Evolutionary conservation across 2,888 invertebrate species (phyloP), one percentile per base, ranked within the genome.

Genomic region (Aquatica leii): DNA sequence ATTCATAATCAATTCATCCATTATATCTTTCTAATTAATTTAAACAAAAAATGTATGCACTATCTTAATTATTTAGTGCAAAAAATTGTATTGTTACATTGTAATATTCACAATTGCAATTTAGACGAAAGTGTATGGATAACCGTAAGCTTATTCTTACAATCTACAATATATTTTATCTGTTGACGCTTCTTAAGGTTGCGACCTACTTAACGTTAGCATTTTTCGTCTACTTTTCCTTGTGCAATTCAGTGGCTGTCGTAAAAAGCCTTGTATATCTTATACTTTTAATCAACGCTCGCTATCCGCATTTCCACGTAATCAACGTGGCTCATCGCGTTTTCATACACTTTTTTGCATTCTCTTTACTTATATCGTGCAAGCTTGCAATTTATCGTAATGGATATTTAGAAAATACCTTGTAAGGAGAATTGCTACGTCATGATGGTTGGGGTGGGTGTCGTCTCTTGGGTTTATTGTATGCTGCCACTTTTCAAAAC

Each of bases 401-500:
- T 67, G 61, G 59, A 62, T 59, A 61, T 61, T 65, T 58, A 54
- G 55, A 63, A 62, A 61, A 57, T 76, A 86, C 85, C 83, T 85
- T 15, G 86, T 86, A 17, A 87, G 75, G 18, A 86, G 80, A 61
- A 87, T 74, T 14, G 86, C 86, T 5, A 85, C 82, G 73, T 87
- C 87, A 74, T 87, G 87, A 71, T 86, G 86, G 72, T 85, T 85
- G 5, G 86, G 85, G 71, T 86, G 84, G 12, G 77, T 75, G 68
- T 86, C 86, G 62, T 83, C 82, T 37, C 79, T 79, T 1, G 85
- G 84, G 73, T 86, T 86, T 54, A 85, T 80, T 59, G 72, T 76
- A 55, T 81, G 76, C 71, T 87, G 86, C 86, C 86, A 87, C 58
- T 82, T 78, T 73, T 85, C 84, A 76, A 87, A 87, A 72, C 81